These are phyloP conservation scores for Tetheella fluctuosa DNA, from an alignment of 2,888 invertebrate genomes.

Conservation along the genomic window DNA sequence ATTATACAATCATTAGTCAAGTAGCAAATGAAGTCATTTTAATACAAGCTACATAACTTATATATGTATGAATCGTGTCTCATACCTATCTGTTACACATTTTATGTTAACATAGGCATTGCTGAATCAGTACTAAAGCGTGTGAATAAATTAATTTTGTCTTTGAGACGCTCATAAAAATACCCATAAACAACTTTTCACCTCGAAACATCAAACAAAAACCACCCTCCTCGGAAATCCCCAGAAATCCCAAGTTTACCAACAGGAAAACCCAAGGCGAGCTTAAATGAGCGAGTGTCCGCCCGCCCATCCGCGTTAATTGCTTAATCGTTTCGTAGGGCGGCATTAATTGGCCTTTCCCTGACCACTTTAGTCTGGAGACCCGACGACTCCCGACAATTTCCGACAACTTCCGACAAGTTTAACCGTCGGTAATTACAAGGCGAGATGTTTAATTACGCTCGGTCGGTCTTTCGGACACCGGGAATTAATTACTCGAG, in stretches of 20 bases:
- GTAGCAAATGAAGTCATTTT: too few relatives aligned
- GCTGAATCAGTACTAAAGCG: not conserved
- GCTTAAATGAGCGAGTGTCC: constrained; percentile 71
- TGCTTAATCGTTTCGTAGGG: constrained; percentile 79
- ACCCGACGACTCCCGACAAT: constrained; percentile 60
- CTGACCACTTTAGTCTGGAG: constrained; percentile 70
- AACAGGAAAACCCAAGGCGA: constrained; percentile 61
- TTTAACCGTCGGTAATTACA: constrained; percentile 77
- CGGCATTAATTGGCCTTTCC: constrained; percentile 71
- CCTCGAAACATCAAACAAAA: constrained; percentile 43
- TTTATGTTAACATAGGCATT: too few relatives aligned
- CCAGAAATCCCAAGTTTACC: constrained; percentile 59
- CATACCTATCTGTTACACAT: too few relatives aligned
- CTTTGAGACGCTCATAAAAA: constrained; percentile 33
- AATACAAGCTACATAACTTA: too few relatives aligned
- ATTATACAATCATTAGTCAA: too few relatives aligned
- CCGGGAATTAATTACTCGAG: constrained; percentile 74
- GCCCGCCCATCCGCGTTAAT: constrained; percentile 80
- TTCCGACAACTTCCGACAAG: constrained; percentile 64
- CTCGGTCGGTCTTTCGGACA: constrained; percentile 66
- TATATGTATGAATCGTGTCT: too few relatives aligned
- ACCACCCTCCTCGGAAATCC: constrained; percentile 35
- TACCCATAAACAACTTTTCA: constrained; percentile 39
- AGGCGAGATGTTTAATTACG: constrained; percentile 82
- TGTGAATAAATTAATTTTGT: constrained; percentile 28